Percentiles rank a stretch among this genome's conserved stretches.
Conservation (phyloP, 2,113 vertebrate genomes). For the Furnarius figulus region DNA sequence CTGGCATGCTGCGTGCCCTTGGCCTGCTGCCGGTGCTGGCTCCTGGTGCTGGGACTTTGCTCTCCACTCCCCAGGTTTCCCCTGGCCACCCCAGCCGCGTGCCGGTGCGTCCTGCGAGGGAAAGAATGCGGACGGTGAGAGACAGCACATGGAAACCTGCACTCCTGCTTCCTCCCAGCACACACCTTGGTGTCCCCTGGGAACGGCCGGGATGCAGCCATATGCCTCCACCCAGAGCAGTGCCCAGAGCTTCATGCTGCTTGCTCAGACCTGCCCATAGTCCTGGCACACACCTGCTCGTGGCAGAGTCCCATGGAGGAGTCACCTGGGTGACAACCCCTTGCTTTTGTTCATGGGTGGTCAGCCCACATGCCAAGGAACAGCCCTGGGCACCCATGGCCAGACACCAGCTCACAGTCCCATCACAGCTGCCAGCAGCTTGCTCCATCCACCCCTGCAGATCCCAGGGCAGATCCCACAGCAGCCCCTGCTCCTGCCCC, state of each 20-base stretch:
- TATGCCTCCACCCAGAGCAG: background rate
- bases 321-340: background rate
- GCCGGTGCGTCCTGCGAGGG: conserved; percentile 76
- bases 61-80: conserved; percentile 60
- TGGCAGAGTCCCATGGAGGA: background rate
- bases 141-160: rapidly evolving
- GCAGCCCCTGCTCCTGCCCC: background rate
- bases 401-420: background rate
- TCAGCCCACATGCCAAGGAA: rapidly evolving
- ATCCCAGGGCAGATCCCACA: background rate
- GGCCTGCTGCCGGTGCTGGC: conserved; percentile 66
- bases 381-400: rapidly evolving
- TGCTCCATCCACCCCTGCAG: background rate
- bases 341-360: background rate
- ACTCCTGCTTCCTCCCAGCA: background rate
- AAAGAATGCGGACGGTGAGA: background rate
- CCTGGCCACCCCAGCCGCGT: conserved; percentile 62
- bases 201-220: rapidly evolving
- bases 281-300: background rate
- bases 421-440: rapidly evolving
- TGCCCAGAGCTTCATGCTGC: background rate
- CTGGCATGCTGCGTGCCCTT: conserved; percentile 63
- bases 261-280: background rate
- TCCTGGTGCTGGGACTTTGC: conserved; percentile 63
- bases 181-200: background rate